Evolutionary conservation across 2,888 invertebrate species (phyloP), one percentile per base, ranked within the genome.

Genomic region (Ormyrus pomaceus): DNA sequence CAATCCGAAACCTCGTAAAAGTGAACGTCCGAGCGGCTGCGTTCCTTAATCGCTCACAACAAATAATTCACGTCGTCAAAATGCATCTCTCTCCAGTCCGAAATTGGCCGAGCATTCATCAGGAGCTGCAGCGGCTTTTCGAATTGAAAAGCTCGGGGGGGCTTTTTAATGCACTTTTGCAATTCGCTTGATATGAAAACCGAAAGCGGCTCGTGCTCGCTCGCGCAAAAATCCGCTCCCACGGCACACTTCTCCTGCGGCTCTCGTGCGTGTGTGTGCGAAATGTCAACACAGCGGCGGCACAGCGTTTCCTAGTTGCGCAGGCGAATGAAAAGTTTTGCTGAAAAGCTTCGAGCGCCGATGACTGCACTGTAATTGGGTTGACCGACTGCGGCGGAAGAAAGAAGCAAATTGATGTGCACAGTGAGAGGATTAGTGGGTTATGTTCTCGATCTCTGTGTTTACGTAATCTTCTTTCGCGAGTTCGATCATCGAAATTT

Each of bases 211-310:
- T 61, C 50, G 59, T 53, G 59, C 53, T 58, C 66, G 53, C 11
- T 56, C 74, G 76, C 46, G 62, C 70, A 66, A 70, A 62, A 77
- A 77, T 77, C 77, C 77, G 70, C 62, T 77, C 77, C 50, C 77
- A 77, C 77, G 77, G 53, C 53, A 59, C 69, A 76, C 76, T 76
- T 19, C 19, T 19, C 1, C 19, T 76, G 6, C 34, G 34, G 45
- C 61, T 59, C 19, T 9, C 6, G 46, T 53, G 8, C n/a, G 51
- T 48, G 46, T 62, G 46, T 53, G 10, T 34, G 65, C 9, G 62
- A 34, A 10, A 65, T 58, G 65, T 66, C 65, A 71, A 71, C 19
- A 51, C 45, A n/a, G 34, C 34, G 4, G 34, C 34, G 11, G 62
- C 62, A 34, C 62, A 34, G 58, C 58, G n/a, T 58, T n/a, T 58